Base-by-base conservation (phyloP, 2,888 invertebrate genomes). In the Drosophila vallismaia region DNA sequence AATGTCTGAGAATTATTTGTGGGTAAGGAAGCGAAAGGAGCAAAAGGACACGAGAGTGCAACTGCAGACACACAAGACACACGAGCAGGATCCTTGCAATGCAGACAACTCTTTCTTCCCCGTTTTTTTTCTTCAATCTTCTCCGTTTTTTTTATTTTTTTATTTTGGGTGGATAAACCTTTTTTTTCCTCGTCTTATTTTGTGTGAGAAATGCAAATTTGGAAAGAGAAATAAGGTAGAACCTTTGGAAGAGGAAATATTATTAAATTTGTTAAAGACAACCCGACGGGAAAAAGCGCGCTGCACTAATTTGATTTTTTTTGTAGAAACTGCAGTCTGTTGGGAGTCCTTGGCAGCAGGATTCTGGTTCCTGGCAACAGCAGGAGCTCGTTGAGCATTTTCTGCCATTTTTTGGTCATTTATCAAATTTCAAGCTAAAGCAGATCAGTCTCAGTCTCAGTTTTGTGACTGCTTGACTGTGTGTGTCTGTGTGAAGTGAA, bases 171-270 rank as follows among this genome's bases (percentile, higher is more conserved):
- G 70, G 84, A 64, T 64, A 56, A 76, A 78, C 78, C 87, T 71
- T 77, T 74, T 67, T 63, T 71, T 71, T 57, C 40, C 26, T 31
- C 40, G 46, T 33, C 44, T 31, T 56, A 45, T 38, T 55, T 46
- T 58, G 38, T 78, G 69, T 82, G 86, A 79, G 84, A 88, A 85
- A 85, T 85, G 88, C 84, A 88, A 85, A 85, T 85, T 88, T 26
- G 84, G 72, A 62, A 51, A 45, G 9, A 53, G 55, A 67, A 51
- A 33, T 33, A 33, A 6, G 10, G 33, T 1, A 8, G 33, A 10
- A 8, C 28, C 28, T 28, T 28, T 1, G n/a, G 4, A 42, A 7
- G 12, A 58, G 51, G 72, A 85, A 70, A 76, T 66, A 57, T 58
- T 68, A 57, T 55, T 71, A 77, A 87, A 87, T 83, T 83, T 79